Conservation (phyloP, 2,888 invertebrate species). For the Oligia strigilis region DNA sequence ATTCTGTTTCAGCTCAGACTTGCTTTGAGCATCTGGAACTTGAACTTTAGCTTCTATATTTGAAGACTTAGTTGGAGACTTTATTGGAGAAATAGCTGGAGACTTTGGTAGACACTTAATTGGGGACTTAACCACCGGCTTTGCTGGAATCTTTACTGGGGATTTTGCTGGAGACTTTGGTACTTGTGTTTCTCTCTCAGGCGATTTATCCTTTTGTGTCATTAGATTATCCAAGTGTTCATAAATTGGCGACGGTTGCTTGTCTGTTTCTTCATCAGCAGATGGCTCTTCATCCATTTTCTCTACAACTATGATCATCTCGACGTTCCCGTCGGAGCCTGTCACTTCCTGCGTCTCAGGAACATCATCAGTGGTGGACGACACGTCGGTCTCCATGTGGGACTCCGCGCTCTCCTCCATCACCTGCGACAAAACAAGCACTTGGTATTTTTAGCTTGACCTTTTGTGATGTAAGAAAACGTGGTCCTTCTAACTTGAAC, state of each 20-base stretch:
- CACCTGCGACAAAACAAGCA: conserved; percentile 78
- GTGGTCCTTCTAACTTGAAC: conserved; percentile 61
- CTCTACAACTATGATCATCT: conserved; percentile 83
- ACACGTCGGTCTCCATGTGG: conserved; percentile 86
- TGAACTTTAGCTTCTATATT: conserved; percentile 54
- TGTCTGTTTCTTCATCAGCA: conserved; percentile 60
- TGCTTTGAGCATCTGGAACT: conserved; percentile 48
- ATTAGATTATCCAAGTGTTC: conserved; percentile 24
- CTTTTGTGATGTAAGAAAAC: conserved; percentile 74
- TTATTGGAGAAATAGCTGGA: conserved; percentile 26
- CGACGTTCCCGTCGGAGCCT: conserved; percentile 78
- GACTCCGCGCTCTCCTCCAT: conserved; percentile 85
- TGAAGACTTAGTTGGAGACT: conserved; percentile 50
- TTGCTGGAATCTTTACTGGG: conserved; percentile 8
- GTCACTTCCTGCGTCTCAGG: conserved; percentile 79
- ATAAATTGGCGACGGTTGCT: conserved; percentile 31
- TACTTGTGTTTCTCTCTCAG: conserved; percentile 29
- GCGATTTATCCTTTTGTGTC: conserved; percentile 17
- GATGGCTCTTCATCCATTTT: conserved; percentile 76
- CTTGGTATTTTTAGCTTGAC: conserved; percentile 78
- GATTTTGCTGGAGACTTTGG: conserved; percentile 32
- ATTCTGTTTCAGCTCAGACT: conserved; percentile 58
- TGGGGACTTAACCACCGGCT: conserved; percentile 23
- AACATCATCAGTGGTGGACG: conserved; percentile 83
- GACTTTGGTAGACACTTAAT: conserved; percentile 48